Conservation (phyloP, 2,113 vertebrate genomes). For the Solenodon paradoxus region DNA sequence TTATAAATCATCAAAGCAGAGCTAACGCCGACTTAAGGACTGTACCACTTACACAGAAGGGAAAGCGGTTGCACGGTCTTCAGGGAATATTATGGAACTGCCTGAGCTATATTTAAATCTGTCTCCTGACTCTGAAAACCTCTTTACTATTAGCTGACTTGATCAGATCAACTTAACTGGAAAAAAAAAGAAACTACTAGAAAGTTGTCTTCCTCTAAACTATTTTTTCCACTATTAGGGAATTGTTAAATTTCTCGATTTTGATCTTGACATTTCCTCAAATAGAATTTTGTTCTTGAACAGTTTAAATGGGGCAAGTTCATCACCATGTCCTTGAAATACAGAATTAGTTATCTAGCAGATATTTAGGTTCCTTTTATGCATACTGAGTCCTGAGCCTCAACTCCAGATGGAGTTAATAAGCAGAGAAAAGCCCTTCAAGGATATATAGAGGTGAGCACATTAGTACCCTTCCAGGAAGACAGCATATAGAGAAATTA, state of each 20-base stretch:
- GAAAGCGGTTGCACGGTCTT: conserved; percentile 12
- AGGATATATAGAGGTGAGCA: neutral
- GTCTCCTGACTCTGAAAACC: conserved; percentile 11
- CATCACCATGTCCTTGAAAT: neutral
- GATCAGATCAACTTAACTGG: neutral
- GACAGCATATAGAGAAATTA: neutral
- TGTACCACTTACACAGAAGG: neutral
- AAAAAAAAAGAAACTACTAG: conserved; percentile 7
- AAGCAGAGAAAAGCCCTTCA: neutral
- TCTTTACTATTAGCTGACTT: conserved; percentile 29
- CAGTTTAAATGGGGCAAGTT: neutral
- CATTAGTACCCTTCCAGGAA: neutral
- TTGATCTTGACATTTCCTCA: conserved; percentile 28
- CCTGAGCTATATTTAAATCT: conserved; percentile 42
- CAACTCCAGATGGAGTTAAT: neutral
- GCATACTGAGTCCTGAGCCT: neutral
- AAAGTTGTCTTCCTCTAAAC: neutral
- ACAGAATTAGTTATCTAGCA: neutral
- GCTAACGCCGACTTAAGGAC: neutral
- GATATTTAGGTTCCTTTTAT: neutral
- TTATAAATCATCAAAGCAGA: conserved; percentile 44
- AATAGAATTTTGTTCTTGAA: conserved; percentile 2
- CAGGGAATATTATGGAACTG: conserved; percentile 10
- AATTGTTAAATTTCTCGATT: conserved; percentile 30
- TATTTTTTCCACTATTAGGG: neutral